Base-by-base conservation (phyloP, 1,140 invertebrate genomes). In the Heliothis virescens region DNA sequence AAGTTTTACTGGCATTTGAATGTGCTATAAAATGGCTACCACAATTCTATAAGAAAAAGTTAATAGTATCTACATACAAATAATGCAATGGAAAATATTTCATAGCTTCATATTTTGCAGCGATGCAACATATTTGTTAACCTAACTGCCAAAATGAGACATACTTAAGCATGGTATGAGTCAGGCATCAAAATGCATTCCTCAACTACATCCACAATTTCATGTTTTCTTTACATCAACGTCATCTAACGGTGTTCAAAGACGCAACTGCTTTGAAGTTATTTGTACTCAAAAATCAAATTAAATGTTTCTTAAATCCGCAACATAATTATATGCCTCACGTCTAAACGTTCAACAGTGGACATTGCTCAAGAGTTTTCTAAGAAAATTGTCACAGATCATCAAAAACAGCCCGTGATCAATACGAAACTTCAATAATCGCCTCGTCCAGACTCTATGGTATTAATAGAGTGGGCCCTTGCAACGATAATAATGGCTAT, bases 401-500 rank as follows among this genome's bases (percentile, higher is more conserved):
- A 47, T 10, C 10, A 9, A 41, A 41, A 41, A 34, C 13, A 52
- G 11, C 41, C 53, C 21, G n/a, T 72, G 15, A 75, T 63, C 59
- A n/a, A 65, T 53, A 63, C 60, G 18, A 34, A 34, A 69, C 65
- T 52, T 65, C 60, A 53, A 76, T 76, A 76, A 76, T 76, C 74
- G 59, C 74, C 48, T 76, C 59, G 59, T 76, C 26, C 60, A 15
- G 18, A 13, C 18, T 52, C 88, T 86, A 87, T 87, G 83, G 84
- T 84, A 90, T 90, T 93, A 91, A 92, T 89, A 91, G 85, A 88
- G 62, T 80, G 52, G 57, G 82, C 79, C 77, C 82, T 80, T 85
- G 86, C 83, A 83, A 83, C 84, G 81, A 86, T 87, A 93, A 91
- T 94, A 92, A 92, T 92, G 85, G 87, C 76, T 92, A 93, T 94